phyloP scores from a whole-genome alignment of 2,888 invertebrate genomes.

The Polydrusus tereticollis region DNA sequence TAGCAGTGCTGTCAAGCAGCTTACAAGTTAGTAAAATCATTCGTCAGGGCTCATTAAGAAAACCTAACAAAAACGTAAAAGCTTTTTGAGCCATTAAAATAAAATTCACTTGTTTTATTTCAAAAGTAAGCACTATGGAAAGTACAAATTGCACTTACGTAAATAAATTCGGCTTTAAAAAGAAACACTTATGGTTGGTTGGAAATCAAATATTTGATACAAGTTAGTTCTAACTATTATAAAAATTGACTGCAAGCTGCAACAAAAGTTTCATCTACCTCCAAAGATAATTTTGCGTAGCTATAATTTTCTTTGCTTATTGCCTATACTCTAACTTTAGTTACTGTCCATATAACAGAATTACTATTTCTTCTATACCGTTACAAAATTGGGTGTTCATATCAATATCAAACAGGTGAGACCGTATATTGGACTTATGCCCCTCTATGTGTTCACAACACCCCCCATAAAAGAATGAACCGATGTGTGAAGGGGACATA shows the following conservation, averaged over 20 bases:
- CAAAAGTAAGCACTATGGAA: not conserved
- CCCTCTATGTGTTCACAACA: slow-evolving; percentile 10
- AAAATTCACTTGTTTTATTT: slow-evolving; percentile 23
- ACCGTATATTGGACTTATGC: not conserved
- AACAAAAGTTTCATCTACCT: no score
- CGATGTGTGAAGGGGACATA: slow-evolving; percentile 21
- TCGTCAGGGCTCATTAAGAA: slow-evolving; percentile 36
- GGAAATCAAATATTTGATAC: not conserved
- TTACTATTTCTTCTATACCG: no score
- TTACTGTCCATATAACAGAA: no score
- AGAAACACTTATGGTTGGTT: not conserved
- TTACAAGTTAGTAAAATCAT: slow-evolving; percentile 31
- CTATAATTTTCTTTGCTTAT: no score
- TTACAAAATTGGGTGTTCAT: no score
- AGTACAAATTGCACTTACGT: slow-evolving; percentile 12
- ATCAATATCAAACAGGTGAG: slow-evolving; percentile 23
- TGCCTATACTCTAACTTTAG: no score
- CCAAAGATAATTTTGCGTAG: no score
- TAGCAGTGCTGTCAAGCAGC: slow-evolving; percentile 34
- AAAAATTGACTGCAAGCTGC: no score
- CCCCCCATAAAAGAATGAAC: slow-evolving; percentile 18
- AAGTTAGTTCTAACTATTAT: no score
- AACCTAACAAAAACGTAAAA: slow-evolving; percentile 32
- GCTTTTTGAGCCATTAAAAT: slow-evolving; percentile 30
- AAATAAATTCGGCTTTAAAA: not conserved